Evolutionary conservation across 2,797 vertebrate species (phyloP).

Genomic region (Clamator glandarius): DNA sequence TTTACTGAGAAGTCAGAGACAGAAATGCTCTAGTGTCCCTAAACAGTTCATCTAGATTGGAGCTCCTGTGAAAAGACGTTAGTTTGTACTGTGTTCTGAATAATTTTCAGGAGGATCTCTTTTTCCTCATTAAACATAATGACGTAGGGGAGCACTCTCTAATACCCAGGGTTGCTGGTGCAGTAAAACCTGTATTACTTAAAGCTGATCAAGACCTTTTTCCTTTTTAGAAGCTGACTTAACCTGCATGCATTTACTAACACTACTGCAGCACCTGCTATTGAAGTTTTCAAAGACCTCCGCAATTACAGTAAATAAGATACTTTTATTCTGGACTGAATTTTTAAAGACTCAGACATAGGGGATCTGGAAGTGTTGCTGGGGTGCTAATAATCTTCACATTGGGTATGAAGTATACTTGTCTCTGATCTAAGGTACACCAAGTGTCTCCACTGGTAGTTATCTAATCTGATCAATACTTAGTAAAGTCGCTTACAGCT

Average conservation of each 20-base stretch:
- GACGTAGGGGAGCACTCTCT: not conserved
- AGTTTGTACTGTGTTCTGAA: not conserved
- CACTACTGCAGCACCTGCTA: not conserved
- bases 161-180: not conserved
- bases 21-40: not conserved
- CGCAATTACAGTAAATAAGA: not conserved
- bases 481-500: not conserved
- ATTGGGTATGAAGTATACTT: not conserved
- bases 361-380: not conserved
- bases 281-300: not conserved
- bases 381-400: not conserved
- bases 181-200: not conserved
- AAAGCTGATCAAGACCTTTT: not conserved
- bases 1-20: not conserved
- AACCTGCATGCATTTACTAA: not conserved
- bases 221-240: not conserved
- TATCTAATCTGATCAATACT: rapidly evolving
- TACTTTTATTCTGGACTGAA: not conserved
- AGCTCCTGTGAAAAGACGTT: not conserved
- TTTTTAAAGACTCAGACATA: not conserved
- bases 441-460: not conserved
- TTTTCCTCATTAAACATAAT: not conserved
- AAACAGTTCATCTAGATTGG: not conserved
- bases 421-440: not conserved
- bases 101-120: not conserved